A percentile compares a stretch with the other conserved stretches of the same genome.
These are phyloP conservation scores for Bombus sylvicola DNA, from an alignment of 1,140 invertebrate species.

Conservation along the genomic window DNA sequence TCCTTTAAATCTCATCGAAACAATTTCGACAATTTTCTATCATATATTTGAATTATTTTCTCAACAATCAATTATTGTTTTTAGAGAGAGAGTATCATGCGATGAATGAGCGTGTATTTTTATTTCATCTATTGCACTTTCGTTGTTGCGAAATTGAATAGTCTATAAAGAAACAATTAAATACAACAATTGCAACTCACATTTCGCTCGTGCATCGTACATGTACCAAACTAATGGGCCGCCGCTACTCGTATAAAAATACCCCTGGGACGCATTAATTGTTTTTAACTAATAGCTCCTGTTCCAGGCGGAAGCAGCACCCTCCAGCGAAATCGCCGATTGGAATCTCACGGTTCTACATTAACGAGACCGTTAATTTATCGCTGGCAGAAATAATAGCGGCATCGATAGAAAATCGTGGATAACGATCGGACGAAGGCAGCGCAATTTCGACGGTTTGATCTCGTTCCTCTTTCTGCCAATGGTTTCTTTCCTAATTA, in stretches of 20 bases:
- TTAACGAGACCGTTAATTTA: constrained; percentile 34
- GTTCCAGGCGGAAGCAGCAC: background rate
- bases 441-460: background rate
- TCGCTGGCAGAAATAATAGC: constrained; percentile 22
- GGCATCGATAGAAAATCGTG: background rate
- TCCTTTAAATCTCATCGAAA: too few species aligned
- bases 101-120: background rate
- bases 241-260: constrained; percentile 31
- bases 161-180: background rate
- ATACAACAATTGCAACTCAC: background rate
- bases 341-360: background rate
- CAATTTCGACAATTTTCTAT: too few species aligned
- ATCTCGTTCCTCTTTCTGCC: too few species aligned
- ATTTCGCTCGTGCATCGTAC: background rate
- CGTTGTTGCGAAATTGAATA: background rate
- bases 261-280: constrained; percentile 22
- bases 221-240: too few species aligned
- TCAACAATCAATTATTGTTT: too few species aligned
- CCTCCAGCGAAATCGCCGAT: constrained; percentile 4
- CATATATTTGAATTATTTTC: too few species aligned
- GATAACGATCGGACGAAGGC: background rate
- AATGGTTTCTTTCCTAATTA: constrained; percentile 13
- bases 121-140: background rate
- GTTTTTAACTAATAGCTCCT: constrained; percentile 34
- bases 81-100: too few species aligned